Conservation (phyloP, 2,888 invertebrate genomes). For the Shargacucullia verbasci region DNA sequence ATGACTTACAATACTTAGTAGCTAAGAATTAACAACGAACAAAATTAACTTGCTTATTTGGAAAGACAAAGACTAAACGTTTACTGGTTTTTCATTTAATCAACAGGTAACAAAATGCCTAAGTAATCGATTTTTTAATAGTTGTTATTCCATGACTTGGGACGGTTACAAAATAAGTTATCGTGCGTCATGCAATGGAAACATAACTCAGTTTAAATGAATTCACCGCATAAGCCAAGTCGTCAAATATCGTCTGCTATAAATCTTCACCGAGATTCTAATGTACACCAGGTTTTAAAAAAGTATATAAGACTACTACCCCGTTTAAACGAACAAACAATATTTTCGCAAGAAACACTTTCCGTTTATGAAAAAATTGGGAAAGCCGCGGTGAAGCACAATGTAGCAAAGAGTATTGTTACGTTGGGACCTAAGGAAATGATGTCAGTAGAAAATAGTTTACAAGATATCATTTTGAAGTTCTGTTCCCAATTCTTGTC, state of each 20-base stretch:
- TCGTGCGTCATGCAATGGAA: constrained; percentile 66
- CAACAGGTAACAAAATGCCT: constrained; percentile 60
- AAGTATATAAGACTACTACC: constrained; percentile 20
- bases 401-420: constrained; percentile 29
- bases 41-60: constrained; percentile 37
- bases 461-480: constrained; percentile 16
- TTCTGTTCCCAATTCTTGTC: constrained; percentile 6
- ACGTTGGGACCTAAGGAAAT: constrained; percentile 20
- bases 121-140: constrained; percentile 62
- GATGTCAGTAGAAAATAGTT: constrained; percentile 19
- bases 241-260: constrained; percentile 56
- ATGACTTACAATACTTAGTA: constrained; percentile 12
- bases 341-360: constrained; percentile 30
- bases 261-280: constrained; percentile 49
- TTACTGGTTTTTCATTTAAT: constrained; percentile 42
- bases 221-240: constrained; percentile 57
- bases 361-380: constrained; percentile 22
- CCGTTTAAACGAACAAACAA: constrained; percentile 39
- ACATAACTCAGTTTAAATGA: constrained; percentile 65
- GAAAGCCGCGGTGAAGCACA: constrained; percentile 25
- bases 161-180: constrained; percentile 64
- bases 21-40: not conserved
- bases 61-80: constrained; percentile 11
- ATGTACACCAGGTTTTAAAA: constrained; percentile 40
- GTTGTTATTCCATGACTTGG: constrained; percentile 65